Base-by-base conservation (phyloP, 2,888 invertebrate genomes). In the Caenorhabditis zanzibari region DNA sequence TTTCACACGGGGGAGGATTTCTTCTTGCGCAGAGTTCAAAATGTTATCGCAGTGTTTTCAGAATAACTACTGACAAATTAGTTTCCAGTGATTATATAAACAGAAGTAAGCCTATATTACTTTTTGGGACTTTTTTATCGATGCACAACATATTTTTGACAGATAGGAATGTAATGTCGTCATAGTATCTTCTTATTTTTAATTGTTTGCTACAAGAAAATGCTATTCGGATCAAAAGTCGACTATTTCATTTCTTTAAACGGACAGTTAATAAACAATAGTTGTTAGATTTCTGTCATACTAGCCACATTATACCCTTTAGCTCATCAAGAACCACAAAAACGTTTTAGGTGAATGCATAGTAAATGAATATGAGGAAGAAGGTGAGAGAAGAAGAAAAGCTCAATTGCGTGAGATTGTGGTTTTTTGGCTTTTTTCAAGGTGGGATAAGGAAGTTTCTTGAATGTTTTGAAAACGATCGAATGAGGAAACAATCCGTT, bases 361-460 rank as follows among this genome's bases (percentile, higher is more conserved):
- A 75, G 19, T 24, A 56, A 75, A 75, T 66, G 74, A 75, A 56
- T 47, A 58, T 16, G 16, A 9, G 19, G 58, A 59, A 59, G 19
- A n/a, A 10, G 54, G 10, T 12, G 22, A 41, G 22, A 61, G 41
- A 41, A 61, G 22, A 61, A 35, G 26, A 44, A 64, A 38, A 52
- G 52, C n/a, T 41, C 14, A 5, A 44, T 73, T 44, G 54, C 74
- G 74, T 75, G 74, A 56, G 32, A 54, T 9, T 54, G 4, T 49
- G 52, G 5, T 22, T 52, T 24, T 52, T 52, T 41, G 52, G 16
- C 28, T 49, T 44, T 2, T 58, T 44, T 24, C 5, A n/a, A 5
- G 28, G 1, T 9, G 4, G 22, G 26, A 54, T 3, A 32, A 61
- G 63, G 73, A 73, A 73, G 73, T 52, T 24, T 24, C 10, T n/a